Evolutionary conservation across 1,140 invertebrate species (phyloP).

Genomic region (Zaprionus africanus): DNA sequence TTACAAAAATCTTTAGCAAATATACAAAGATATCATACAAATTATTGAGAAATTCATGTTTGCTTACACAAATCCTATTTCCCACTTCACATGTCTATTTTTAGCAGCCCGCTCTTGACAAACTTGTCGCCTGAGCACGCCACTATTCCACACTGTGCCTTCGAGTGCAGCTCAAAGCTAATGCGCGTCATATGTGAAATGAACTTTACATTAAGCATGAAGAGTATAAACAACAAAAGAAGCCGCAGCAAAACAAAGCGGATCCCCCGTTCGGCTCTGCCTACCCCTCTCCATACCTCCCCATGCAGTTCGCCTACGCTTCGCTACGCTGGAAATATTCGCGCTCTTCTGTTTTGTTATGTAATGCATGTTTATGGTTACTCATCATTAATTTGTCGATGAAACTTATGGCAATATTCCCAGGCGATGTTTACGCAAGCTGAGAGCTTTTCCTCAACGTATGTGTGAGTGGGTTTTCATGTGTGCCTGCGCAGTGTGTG

Average conservation of each 20-base stretch:
- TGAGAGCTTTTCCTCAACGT: slow-evolving; percentile 38
- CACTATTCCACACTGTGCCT: neutral
- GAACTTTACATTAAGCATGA: slow-evolving; percentile 58
- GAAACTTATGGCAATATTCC: slow-evolving; percentile 81
- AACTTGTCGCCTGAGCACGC: slow-evolving; percentile 28
- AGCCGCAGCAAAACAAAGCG: slow-evolving; percentile 37
- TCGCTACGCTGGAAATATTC: slow-evolving; percentile 29
- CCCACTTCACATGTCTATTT: neutral
- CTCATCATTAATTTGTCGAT: slow-evolving; percentile 81
- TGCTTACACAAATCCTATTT: no score
- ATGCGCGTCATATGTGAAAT: slow-evolving; percentile 43
- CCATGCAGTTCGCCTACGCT: slow-evolving; percentile 1
- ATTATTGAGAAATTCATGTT: no score
- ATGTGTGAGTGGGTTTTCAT: slow-evolving; percentile 14
- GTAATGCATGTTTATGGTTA: slow-evolving; percentile 80
- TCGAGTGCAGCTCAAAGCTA: slow-evolving; percentile 45
- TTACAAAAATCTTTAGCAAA: no score
- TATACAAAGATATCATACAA: no score
- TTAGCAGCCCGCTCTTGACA: slow-evolving; percentile 1
- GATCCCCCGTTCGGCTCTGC: neutral
- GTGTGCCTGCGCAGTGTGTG: neutral
- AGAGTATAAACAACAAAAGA: slow-evolving; percentile 48
- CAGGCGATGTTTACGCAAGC: slow-evolving; percentile 74
- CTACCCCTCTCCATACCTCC: neutral
- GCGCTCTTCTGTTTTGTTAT: slow-evolving; percentile 74